Percentiles rank a stretch among this genome's conserved stretches.
phyloP scores from a whole-genome alignment of 2,888 invertebrate species.

The Drymonia ruficornis region DNA sequence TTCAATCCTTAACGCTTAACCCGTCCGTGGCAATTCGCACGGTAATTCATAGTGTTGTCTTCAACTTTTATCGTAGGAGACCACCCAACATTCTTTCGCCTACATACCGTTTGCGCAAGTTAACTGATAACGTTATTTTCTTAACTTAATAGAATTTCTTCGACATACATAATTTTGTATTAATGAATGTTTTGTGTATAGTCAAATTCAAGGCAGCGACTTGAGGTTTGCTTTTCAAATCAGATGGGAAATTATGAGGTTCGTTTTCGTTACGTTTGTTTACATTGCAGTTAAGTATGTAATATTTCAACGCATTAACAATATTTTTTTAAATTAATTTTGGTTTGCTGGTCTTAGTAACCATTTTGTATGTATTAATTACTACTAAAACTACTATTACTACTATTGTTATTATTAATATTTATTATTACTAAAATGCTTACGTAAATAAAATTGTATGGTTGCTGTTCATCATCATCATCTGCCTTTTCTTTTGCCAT shows the following conservation, averaged over 20 bases:
- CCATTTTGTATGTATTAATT: no score
- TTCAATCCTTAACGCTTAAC: slow-evolving; percentile 54
- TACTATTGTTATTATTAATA: no score
- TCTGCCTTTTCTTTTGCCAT: no score
- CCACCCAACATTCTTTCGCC: slow-evolving; percentile 31
- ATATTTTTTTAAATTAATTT: no score
- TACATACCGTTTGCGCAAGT: slow-evolving; percentile 17
- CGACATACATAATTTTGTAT: slow-evolving; percentile 3
- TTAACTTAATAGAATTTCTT: slow-evolving; percentile 4
- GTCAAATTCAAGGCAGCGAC: not conserved
- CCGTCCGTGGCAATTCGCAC: slow-evolving; percentile 35
- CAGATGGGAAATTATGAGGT: slow-evolving; percentile 1
- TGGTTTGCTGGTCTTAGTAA: not conserved
- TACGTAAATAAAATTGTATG: no score
- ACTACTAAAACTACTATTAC: no score
- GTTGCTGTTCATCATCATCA: no score
- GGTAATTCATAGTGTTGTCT: slow-evolving; percentile 47
- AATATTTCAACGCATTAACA: not conserved
- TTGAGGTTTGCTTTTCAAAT: slow-evolving; percentile 5
- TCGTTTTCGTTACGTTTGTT: not conserved
- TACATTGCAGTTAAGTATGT: not conserved
- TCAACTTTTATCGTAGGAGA: slow-evolving; percentile 29
- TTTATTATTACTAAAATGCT: no score
- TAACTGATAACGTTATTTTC: slow-evolving; percentile 22
- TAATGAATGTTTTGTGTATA: not conserved